phyloP scores from a whole-genome alignment of 2,113 vertebrate species.

The Gambusia affinis region DNA sequence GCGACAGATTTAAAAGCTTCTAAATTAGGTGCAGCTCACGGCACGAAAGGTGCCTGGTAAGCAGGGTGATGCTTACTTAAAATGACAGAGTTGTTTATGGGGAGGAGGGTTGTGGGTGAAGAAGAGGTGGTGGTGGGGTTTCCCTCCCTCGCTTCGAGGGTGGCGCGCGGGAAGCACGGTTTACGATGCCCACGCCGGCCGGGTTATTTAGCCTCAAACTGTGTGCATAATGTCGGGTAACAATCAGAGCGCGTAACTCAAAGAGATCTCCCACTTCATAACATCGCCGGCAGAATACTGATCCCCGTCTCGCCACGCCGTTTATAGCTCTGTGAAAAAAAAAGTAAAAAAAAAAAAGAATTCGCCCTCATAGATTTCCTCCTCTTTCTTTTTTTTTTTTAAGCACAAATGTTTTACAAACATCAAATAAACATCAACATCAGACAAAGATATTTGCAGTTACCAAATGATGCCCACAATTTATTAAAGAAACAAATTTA shows the following conservation, averaged over 20 bases:
- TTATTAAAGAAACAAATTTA: not conserved
- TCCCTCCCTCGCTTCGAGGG: conserved; percentile 55
- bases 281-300: conserved; percentile 56
- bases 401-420: not conserved
- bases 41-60: conserved; percentile 84
- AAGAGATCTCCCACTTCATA: conserved; percentile 54
- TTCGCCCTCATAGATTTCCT: not conserved
- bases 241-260: conserved; percentile 79
- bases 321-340: conserved; percentile 26
- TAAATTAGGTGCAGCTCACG: conserved; percentile 84
- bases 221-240: conserved; percentile 77
- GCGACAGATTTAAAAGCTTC: conserved; percentile 86
- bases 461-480: not conserved
- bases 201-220: conserved; percentile 80
- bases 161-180: conserved; percentile 67
- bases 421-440: not conserved
- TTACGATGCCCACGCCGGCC: conserved; percentile 76
- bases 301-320: conserved; percentile 42
- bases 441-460: not conserved
- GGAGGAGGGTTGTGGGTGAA: conserved; percentile 22
- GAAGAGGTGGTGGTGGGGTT: conserved; percentile 36
- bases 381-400: not conserved
- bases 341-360: not conserved
- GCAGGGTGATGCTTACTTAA: conserved; percentile 82
- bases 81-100: conserved; percentile 86